Conservation (phyloP, 2,797 vertebrate species). For the Trichosurus vulpecula region DNA sequence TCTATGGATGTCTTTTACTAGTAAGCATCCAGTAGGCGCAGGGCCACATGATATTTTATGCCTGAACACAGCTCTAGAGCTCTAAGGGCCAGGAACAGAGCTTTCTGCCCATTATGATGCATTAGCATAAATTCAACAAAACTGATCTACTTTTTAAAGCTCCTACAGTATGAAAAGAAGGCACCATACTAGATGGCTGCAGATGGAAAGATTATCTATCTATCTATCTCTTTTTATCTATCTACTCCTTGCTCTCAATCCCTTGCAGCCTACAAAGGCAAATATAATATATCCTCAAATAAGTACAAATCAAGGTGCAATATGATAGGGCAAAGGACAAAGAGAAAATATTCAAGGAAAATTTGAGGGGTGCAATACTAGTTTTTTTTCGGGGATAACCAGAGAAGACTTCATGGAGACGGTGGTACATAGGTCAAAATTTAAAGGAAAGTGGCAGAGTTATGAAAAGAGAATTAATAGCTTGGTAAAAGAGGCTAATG, state of each 20-base stretch:
- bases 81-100: not conserved
- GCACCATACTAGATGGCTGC: not conserved
- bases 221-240: too few species aligned
- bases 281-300: not conserved
- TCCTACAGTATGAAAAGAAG: not conserved
- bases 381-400: not conserved
- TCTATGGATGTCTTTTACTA: not conserved
- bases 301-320: not conserved
- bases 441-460: too few species aligned
- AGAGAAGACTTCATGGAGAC: not conserved
- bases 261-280: not conserved
- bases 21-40: not conserved
- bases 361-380: not conserved
- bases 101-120: not conserved
- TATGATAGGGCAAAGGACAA: not conserved
- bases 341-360: not conserved
- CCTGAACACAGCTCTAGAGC: not conserved
- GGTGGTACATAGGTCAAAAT: not conserved
- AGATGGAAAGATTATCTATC: not conserved
- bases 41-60: not conserved
- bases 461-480: not conserved
- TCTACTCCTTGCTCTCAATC: not conserved
- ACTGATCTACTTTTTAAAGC: not conserved
- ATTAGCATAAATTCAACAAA: not conserved
- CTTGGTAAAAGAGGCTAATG: not conserved